phyloP scores from a whole-genome alignment of 2,888 invertebrate species.

The Acrobasis repandana region DNA sequence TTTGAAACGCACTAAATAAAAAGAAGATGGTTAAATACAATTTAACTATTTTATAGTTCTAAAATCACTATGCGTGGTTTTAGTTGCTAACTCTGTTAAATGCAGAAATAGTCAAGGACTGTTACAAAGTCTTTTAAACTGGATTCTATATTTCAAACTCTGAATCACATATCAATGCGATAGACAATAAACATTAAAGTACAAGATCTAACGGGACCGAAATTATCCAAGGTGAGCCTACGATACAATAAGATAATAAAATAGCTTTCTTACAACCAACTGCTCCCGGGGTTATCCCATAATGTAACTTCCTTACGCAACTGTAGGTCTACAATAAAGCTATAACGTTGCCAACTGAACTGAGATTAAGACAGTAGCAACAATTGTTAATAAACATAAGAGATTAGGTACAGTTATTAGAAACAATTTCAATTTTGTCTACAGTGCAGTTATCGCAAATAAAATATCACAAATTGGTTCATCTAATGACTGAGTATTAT shows the following conservation, averaged over 20 bases:
- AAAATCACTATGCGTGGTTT: too few species aligned
- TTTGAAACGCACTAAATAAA: too few species aligned
- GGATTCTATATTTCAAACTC: too few species aligned
- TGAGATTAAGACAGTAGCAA: constrained; percentile 35
- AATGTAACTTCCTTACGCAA: constrained; percentile 57
- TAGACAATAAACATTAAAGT: constrained; percentile 54
- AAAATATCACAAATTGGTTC: not conserved
- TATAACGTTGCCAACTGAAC: too few species aligned
- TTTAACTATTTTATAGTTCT: too few species aligned
- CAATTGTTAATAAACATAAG: constrained; percentile 36
- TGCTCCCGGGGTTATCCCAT: constrained; percentile 51
- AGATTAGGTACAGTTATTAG: not conserved
- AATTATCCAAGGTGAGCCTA: constrained; percentile 57
- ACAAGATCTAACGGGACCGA: constrained; percentile 55
- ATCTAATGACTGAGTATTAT: too few species aligned
- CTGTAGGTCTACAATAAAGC: constrained; percentile 33
- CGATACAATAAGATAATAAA: constrained; percentile 53
- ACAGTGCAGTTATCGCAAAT: not conserved
- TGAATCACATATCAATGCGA: too few species aligned
- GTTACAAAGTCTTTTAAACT: too few species aligned
- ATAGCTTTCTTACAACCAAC: constrained; percentile 64
- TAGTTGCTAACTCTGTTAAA: too few species aligned
- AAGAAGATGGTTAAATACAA: too few species aligned
- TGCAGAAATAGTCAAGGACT: too few species aligned
- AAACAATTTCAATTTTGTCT: too few species aligned